These are phyloP conservation scores for Bothrops jararaca DNA, from an alignment of 2,113 vertebrate species.

Conservation along the genomic window DNA sequence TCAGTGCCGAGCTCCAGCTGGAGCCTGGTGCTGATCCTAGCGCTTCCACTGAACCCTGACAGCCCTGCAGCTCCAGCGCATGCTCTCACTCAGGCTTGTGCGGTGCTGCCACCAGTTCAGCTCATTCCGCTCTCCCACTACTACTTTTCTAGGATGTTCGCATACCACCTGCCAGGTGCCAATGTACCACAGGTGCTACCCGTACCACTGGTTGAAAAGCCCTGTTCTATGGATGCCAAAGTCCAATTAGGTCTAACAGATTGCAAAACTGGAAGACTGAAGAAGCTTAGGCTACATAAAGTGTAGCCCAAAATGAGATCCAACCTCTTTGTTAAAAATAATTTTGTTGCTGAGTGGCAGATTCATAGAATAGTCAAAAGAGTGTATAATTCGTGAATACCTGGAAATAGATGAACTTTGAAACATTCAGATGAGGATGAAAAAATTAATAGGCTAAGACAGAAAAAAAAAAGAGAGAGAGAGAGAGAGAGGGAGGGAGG, in stretches of 20 bases:
- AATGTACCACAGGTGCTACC: no score
- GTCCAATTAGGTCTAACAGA: neutral
- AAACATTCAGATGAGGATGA: neutral
- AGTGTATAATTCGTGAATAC: neutral
- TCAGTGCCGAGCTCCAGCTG: no score
- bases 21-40: no score
- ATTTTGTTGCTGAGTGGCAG: neutral
- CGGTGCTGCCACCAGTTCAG: no score
- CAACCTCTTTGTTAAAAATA: neutral
- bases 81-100: no score
- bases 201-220: no score
- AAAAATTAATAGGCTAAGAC: neutral
- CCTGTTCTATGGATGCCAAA: neutral
- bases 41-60: no score
- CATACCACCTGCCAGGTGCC: no score
- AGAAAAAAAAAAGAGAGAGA: neutral
- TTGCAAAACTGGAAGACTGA: neutral
- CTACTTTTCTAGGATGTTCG: no score
- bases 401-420: neutral
- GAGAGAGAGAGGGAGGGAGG: fast-evolving
- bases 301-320: neutral
- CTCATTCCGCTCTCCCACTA: no score
- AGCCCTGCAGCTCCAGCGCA: no score
- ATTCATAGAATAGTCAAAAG: neutral
- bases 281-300: neutral